A percentile compares a stretch with the other conserved stretches of the same genome.
These are phyloP conservation scores for Bungarus multicinctus DNA, from an alignment of 2,113 vertebrate genomes.

Conservation along the genomic window DNA sequence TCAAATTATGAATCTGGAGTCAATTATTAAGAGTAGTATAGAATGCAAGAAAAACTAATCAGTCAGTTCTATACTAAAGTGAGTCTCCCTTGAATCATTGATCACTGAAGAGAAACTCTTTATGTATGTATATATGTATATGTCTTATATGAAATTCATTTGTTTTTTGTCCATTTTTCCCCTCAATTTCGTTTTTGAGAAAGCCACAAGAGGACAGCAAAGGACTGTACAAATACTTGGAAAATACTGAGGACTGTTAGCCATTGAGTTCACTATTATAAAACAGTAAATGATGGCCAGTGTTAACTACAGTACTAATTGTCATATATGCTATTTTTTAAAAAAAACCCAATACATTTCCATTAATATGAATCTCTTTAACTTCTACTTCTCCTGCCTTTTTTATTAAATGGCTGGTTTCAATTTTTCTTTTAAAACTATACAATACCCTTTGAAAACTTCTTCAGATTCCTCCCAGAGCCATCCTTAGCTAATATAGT, in stretches of 20 bases:
- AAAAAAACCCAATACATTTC: neutral
- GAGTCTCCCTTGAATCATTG: neutral
- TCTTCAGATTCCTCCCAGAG: too few relatives aligned
- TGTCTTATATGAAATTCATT: neutral
- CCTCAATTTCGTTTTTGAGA: neutral
- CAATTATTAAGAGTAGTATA: neutral
- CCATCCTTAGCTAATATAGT: too few relatives aligned
- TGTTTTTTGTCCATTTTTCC: neutral
- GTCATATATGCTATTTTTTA: too few relatives aligned
- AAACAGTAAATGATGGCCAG: too few relatives aligned
- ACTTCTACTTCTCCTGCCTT: neutral
- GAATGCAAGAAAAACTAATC: neutral
- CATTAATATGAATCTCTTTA: neutral
- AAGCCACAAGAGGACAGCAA: constrained; percentile 64
- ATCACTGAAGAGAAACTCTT: neutral
- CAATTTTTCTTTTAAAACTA: too few relatives aligned
- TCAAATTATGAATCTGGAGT: neutral
- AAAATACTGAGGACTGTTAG: too few relatives aligned
- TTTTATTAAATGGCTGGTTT: too few relatives aligned
- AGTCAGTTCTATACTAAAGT: neutral
- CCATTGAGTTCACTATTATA: too few relatives aligned
- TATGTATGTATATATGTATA: too few relatives aligned
- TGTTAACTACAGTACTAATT: too few relatives aligned
- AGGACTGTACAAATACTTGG: constrained; percentile 18
- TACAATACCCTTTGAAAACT: too few relatives aligned